Percentiles rank a stretch among this genome's conserved stretches.
Evolutionary conservation across 2,797 vertebrate species (phyloP).

Genomic region (Halcyon chelicuti): DNA sequence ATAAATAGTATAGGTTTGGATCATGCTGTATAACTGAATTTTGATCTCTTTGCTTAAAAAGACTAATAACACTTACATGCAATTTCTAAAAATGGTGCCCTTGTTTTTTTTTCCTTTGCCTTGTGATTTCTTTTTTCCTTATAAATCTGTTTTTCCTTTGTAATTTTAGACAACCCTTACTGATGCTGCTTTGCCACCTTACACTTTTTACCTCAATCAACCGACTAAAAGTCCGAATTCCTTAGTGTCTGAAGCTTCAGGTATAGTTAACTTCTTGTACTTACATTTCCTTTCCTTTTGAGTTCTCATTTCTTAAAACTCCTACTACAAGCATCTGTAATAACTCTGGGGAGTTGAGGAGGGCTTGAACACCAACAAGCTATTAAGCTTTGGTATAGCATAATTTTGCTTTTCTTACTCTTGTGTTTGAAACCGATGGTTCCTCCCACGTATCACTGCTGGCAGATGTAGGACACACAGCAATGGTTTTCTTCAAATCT

Average conservation of each 20-base stretch:
- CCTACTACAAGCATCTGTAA: not conserved
- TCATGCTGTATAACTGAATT: not conserved
- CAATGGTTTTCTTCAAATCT: not conserved
- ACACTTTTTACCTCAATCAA: slow-evolving; percentile 82
- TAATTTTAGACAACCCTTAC: slow-evolving; percentile 78
- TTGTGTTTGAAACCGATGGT: not conserved
- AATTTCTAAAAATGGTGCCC: not conserved
- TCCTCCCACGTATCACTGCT: not conserved
- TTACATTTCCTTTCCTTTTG: not conserved
- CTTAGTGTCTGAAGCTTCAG: slow-evolving; percentile 88
- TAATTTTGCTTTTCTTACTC: not conserved
- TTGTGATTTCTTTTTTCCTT: not conserved
- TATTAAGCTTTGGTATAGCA: not conserved
- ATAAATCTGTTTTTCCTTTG: slow-evolving; percentile 2
- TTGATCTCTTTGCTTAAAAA: not conserved
- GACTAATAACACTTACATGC: not conserved
- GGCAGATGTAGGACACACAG: not conserved
- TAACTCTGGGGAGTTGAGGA: not conserved
- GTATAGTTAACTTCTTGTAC: slow-evolving; percentile 72
- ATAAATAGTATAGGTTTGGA: not conserved
- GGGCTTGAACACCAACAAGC: not conserved
- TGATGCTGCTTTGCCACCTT: slow-evolving; percentile 66
- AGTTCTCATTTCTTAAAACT: not conserved
- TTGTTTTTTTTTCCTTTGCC: not conserved
- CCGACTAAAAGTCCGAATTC: slow-evolving; percentile 83